phyloP scores from a whole-genome alignment of 1,140 invertebrate species.

The Dolichoris vasculosae region DNA sequence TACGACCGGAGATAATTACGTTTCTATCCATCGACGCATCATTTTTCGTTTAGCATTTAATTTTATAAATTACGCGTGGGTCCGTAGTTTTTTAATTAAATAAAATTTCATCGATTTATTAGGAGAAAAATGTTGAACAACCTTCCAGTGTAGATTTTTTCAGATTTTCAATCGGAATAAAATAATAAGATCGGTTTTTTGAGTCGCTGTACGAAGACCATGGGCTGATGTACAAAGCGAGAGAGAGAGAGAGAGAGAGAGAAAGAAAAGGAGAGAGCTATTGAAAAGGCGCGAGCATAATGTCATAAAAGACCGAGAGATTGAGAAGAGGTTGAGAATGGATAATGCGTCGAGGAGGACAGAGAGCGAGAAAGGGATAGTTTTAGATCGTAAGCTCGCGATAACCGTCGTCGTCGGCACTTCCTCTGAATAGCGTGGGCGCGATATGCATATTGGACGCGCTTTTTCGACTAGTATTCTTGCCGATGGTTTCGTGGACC shows the following conservation, averaged over 20 bases:
- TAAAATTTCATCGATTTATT: no score
- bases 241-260: neutral
- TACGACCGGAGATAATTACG: no score
- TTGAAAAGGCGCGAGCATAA: neutral
- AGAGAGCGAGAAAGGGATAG: neutral
- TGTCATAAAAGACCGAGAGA: neutral
- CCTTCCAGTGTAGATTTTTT: no score
- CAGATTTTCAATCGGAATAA: no score
- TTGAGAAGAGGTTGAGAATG: neutral
- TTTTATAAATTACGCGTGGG: no score
- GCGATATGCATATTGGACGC: neutral
- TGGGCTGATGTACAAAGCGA: neutral
- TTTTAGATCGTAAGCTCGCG: neutral
- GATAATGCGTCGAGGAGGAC: neutral
- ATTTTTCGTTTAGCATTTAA: no score
- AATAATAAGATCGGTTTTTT: neutral
- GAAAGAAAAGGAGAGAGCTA: neutral
- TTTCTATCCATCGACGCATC: no score
- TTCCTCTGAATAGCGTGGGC: neutral
- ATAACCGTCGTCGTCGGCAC: neutral
- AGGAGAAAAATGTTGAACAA: no score
- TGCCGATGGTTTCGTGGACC: neutral
- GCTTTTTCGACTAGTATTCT: neutral
- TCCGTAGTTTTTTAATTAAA: no score
- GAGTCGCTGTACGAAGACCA: neutral